These are phyloP conservation scores for Hyperoodon ampullatus DNA, from an alignment of 2,113 vertebrate species.

Conservation along the genomic window DNA sequence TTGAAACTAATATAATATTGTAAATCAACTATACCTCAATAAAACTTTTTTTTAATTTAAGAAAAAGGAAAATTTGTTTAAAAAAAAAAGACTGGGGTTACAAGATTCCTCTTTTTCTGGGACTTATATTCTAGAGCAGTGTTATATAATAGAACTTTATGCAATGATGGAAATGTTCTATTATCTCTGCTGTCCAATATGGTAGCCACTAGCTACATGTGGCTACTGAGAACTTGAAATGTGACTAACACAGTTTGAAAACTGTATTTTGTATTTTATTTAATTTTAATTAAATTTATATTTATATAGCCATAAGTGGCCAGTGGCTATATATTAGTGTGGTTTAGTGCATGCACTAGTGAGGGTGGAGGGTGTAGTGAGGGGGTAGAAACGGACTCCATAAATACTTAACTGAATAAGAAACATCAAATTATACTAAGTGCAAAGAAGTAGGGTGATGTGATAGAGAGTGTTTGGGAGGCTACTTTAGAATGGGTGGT, in stretches of 20 bases:
- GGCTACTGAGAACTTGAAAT: constrained; percentile 15
- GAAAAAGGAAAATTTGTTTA: not conserved
- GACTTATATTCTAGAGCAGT: not conserved
- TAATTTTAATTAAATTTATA: constrained; percentile 45
- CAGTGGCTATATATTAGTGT: not conserved
- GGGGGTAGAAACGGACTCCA: not conserved
- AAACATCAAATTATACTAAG: not conserved
- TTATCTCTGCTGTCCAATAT: not conserved
- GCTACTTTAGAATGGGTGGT: not conserved
- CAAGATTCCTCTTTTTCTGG: constrained; percentile 21
- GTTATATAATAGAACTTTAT: not conserved
- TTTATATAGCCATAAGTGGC: not conserved
- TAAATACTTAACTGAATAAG: constrained; percentile 12
- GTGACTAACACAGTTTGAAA: not conserved
- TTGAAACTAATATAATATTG: not conserved
- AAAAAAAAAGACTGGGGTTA: not conserved
- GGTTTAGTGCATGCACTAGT: not conserved
- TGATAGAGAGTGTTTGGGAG: not conserved
- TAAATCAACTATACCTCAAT: not conserved
- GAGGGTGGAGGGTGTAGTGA: not conserved
- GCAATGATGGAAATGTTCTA: not conserved
- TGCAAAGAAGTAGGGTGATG: not conserved
- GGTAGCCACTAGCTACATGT: not conserved
- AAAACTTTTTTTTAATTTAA: not conserved
- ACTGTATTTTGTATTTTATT: constrained; percentile 10